Evolutionary conservation across 2,888 invertebrate genomes (phyloP).

Genomic region (Sarcophaga rosellei): DNA sequence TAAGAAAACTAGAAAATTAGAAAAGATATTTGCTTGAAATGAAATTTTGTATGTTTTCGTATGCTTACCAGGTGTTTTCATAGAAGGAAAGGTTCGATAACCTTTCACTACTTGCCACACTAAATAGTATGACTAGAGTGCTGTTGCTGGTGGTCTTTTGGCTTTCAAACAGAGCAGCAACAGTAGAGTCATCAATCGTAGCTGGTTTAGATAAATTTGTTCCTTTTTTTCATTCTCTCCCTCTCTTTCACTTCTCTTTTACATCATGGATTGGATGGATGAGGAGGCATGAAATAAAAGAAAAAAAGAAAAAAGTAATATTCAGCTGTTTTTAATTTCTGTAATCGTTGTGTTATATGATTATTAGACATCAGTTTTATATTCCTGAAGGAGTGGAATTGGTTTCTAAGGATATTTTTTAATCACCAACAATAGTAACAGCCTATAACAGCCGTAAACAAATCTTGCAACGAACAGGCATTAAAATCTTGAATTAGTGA

Average conservation of each 20-base stretch:
- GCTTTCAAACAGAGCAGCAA: conserved; percentile 4
- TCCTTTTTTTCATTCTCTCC: no score
- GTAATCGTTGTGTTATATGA: neutral
- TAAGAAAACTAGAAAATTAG: neutral
- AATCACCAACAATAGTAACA: neutral
- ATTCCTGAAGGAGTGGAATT: conserved; percentile 10
- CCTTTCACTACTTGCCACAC: conserved; percentile 3
- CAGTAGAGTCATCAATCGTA: conserved; percentile 24
- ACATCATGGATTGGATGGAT: neutral
- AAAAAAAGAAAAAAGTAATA: neutral
- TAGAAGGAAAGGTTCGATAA: conserved; percentile 26
- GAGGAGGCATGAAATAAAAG: neutral
- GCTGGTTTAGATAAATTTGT: neutral
- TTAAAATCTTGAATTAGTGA: conserved; percentile 26
- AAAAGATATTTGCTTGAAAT: neutral
- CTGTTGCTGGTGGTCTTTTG: neutral
- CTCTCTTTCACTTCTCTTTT: no score
- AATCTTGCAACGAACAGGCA: conserved; percentile 43
- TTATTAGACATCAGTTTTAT: neutral
- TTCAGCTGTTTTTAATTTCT: conserved; percentile 53
- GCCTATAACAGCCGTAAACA: neutral
- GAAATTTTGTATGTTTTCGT: neutral
- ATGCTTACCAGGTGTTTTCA: conserved; percentile 52
- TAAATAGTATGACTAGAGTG: neutral
- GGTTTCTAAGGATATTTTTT: conserved; percentile 46